Evolutionary conservation across 2,888 invertebrate genomes (phyloP), one percentile per base, ranked within the genome.

Genomic region (Cheilosia scutellata): DNA sequence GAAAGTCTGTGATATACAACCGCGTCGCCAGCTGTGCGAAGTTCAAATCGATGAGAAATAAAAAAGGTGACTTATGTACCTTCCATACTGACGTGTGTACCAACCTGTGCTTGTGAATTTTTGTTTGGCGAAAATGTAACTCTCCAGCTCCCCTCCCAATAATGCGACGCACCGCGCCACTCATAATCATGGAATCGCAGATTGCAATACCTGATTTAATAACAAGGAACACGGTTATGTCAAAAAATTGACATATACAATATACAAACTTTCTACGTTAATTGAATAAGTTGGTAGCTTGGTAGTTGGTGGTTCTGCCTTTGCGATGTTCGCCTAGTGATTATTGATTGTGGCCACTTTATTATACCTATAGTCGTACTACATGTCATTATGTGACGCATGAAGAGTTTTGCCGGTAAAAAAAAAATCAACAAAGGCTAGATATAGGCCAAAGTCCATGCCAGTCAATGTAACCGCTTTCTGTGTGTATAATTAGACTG

Each of bases 61-160:
- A 53, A 63, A 75, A 71, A 20, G 47, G 65, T 76, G 70, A 16
- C n/a, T 20, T 20, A 20, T 47, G n/a, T 47, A 47, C 57, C 53
- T 74, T 29, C 16, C 29, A n/a, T n/a, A 33, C 13, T 37, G 7
- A 37, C 53, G 44, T 47, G 37, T 4, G 62, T 40, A 13, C 40
- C 44, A 47, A 16, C 5, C 5, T 16, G 44, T 40, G 20, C 13
- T 7, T 40, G 44, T 25, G 13, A 31, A 29, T 44, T 44, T 63
- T 11, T 37, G 37, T 16, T 44, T 37, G 37, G 6, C 27, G 16
- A 66, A 42, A 42, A 55, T 11, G 25, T 65, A 20, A 13, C 27
- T n/a, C 4, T 25, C 4, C 16, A 44, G n/a, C 11, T 16, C 27
- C 11, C 3, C 33, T 11, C 4, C 29, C n/a, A 9, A 11, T 9